Evolutionary conservation across 1,140 invertebrate genomes (phyloP), one percentile per base, ranked within the genome.

Genomic region (Littorina saxatilis): DNA sequence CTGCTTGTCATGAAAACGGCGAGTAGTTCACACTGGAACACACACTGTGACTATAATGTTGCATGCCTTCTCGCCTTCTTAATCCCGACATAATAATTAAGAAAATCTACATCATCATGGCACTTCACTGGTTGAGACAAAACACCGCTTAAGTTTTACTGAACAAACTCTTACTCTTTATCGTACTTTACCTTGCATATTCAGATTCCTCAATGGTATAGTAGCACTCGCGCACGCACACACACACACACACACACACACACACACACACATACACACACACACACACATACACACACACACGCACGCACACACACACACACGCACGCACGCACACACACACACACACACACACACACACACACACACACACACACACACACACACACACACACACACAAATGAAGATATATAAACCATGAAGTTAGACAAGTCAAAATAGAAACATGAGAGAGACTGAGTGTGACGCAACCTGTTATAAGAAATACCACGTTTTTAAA

Each of bases 311-410:
- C 63, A 68, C 63, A 68, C 63, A 68, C 63, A 68, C 63, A 68
- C 63, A 68, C 11, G 35, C 63, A 68, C 63, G 35, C 63, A 68
- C 11, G 4, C 63, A 35, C 63, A 35, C 63, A 35, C 63, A 35
- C 63, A 35, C 63, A 35, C 29, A 68, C 63, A 68, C 63, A 68
- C 63, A 68, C 63, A 68, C 63, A 68, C 63, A 68, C 63, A 68
- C 63, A 68, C 63, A 68, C 63, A 68, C 63, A 68, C 63, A 68
- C 63, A 68, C 63, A 68, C 63, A 68, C 63, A 37, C 63, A 35
- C 27, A 35, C 27, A 68, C 27, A 68, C 27, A 35, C 11, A 29
- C 17, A 43, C n/a, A n/a, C n/a, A n/a, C n/a, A n/a, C n/a, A n/a
- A n/a, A n/a, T n/a, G n/a, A n/a, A n/a, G n/a, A n/a, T 0, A 43